Evolutionary conservation across 92 coral and sea anemone genomes (phyloP), one percentile per base, ranked within the genome.

Genomic region (Phymanthus crucifer): DNA sequence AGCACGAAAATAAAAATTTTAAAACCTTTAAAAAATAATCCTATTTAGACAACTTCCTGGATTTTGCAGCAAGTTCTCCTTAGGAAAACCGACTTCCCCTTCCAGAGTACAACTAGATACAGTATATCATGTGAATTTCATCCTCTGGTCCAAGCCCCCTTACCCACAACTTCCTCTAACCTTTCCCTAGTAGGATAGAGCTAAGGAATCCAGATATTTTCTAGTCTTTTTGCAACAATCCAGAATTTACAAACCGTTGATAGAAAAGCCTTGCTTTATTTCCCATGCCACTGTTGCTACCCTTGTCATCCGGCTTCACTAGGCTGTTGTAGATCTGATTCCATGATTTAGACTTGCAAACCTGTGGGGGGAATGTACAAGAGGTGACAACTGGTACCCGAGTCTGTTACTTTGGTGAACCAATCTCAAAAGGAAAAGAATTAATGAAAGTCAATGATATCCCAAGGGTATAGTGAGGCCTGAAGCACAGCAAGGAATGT

Each of bases 341-440:
- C 98, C 98, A 93, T 80, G 78, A 36, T 48, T 86, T 88, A 33
- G 84, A 37, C 56, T 76, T 90, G 64, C 93, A 88, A 12, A 93
- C 92, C 98, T 93, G 48, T 10, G 13, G 14, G 1, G 14, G 14
- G 1, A 43, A 43, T 11, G 14, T 43, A 11, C 45, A 38, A 5
- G 5, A 38, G 10, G 5, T 5, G 45, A 11, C 45, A 38, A 5
- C 10, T 38, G 10, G 7, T 6, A 38, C 10, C 10, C 45, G 10
- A 38, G 5, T 38, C 10, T 38, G 14, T 43, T 43, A 43, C 13
- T 4, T 43, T 43, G 10, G 29, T 23, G 58, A 54, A 12, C 40
- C 58, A 67, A 61, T 31, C 32, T 16, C 40, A 61, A 56, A 32
- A 23, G 31, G 21, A 48, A 18, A n/a, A 48, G 17, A 4, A 18